phyloP scores from a whole-genome alignment of 2,113 vertebrate species.

The Harpagus bidentatus region DNA sequence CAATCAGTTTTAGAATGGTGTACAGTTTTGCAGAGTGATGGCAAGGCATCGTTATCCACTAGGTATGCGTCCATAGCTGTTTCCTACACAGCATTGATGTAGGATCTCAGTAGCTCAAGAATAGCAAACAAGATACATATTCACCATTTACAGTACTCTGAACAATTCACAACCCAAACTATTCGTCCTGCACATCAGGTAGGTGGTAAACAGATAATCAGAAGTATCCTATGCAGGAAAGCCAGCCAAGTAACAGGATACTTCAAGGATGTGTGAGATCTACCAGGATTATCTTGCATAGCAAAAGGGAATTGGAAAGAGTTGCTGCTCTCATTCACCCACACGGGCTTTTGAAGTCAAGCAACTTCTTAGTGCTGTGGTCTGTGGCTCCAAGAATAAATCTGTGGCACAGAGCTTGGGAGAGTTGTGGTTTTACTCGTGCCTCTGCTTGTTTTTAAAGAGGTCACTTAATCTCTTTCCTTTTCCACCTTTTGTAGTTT shows the following conservation, averaged over 20 bases:
- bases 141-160: not conserved
- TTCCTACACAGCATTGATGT: not conserved
- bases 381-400: slow-evolving; percentile 13
- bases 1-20: not conserved
- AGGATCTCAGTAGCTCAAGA: not conserved
- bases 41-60: not conserved
- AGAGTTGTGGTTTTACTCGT: not conserved
- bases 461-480: not conserved
- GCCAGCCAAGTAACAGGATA: not conserved
- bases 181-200: not conserved
- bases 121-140: not conserved
- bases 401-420: not conserved
- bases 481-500: not conserved
- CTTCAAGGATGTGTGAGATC: not conserved
- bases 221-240: not conserved
- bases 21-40: not conserved
- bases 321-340: not conserved
- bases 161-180: not conserved
- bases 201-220: not conserved
- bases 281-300: not conserved
- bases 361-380: not conserved
- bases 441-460: not conserved
- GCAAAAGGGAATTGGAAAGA: not conserved
- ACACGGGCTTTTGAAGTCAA: not conserved
- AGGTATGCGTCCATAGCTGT: not conserved